A percentile compares a stretch with the other conserved stretches of the same genome.
Conservation (phyloP, 2,797 vertebrate species). For the Parotocinclus haroldoi region DNA sequence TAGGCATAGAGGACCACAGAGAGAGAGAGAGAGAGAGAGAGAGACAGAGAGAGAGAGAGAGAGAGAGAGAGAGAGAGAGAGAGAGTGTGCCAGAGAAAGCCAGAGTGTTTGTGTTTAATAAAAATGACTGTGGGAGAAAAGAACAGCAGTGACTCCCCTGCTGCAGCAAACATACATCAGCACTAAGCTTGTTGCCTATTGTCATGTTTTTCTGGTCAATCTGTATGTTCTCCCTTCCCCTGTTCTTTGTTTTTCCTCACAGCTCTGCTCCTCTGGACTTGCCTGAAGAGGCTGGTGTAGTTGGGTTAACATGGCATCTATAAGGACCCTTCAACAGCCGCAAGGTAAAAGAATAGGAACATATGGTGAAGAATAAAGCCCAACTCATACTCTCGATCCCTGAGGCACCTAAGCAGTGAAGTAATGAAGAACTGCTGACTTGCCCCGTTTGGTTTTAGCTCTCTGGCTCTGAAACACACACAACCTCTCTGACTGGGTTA, state of each 20-base stretch:
- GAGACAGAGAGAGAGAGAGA: no score
- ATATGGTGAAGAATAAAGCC: slow-evolving; percentile 17
- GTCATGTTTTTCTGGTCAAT: not conserved
- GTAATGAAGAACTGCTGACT: slow-evolving; percentile 16
- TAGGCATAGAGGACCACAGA: not conserved
- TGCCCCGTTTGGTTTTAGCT: slow-evolving; percentile 13
- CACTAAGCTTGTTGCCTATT: slow-evolving; percentile 3
- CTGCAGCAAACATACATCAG: slow-evolving; percentile 52
- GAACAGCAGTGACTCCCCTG: slow-evolving; percentile 22
- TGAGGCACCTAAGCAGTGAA: slow-evolving; percentile 40
- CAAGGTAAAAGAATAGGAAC: slow-evolving; percentile 1
- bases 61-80: no score
- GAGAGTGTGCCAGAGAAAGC: no score
- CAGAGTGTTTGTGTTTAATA: slow-evolving; percentile 8
- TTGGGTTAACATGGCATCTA: not conserved
- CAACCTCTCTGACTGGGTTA: no score
- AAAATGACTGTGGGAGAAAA: slow-evolving; percentile 22
- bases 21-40: no score
- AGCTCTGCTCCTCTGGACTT: slow-evolving; percentile 9
- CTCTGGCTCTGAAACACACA: slow-evolving; percentile 25
- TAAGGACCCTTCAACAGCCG: not conserved
- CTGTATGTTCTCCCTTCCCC: no score
- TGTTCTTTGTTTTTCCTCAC: not conserved
- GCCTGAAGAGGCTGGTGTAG: slow-evolving; percentile 6
- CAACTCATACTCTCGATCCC: slow-evolving; percentile 31